Evolutionary conservation across 2,797 vertebrate genomes (phyloP).

Genomic region (Fratercula arctica): DNA sequence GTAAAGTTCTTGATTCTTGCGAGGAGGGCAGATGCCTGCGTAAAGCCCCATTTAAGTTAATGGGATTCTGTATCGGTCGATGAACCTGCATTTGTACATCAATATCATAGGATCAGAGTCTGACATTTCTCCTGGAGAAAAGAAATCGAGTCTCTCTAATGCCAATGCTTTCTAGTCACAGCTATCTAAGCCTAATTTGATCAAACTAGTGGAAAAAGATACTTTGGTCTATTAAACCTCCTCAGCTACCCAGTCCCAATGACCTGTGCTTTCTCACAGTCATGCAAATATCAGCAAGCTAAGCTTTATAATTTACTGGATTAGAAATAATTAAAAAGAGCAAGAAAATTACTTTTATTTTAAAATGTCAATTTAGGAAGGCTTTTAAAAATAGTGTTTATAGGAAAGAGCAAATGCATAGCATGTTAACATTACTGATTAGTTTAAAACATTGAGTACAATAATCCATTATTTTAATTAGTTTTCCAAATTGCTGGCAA

Average conservation of each 20-base stretch:
- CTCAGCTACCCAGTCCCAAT: not conserved
- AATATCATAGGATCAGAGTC: not conserved
- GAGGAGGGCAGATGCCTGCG: not conserved
- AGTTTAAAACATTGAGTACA: constrained; percentile 36
- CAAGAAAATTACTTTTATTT: constrained; percentile 31
- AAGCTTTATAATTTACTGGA: constrained; percentile 1
- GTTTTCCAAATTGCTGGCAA: constrained; percentile 37
- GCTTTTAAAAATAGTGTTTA: constrained; percentile 29
- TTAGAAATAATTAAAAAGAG: constrained; percentile 19
- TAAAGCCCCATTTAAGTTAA: constrained; percentile 5
- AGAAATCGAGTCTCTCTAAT: not conserved
- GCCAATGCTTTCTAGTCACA: not conserved
- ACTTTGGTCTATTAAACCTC: not conserved
- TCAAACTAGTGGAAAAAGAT: not conserved
- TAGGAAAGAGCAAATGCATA: constrained; percentile 25
- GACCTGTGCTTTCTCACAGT: not conserved
- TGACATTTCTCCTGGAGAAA: not conserved
- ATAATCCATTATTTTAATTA: constrained; percentile 64
- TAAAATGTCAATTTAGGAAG: constrained; percentile 16
- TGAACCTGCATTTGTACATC: constrained; percentile 7
- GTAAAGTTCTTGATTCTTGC: not conserved
- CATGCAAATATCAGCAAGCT: not conserved
- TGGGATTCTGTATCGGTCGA: not conserved
- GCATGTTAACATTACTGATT: constrained; percentile 32
- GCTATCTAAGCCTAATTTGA: not conserved